Base-by-base conservation (phyloP, 2,113 vertebrate genomes). In the Anoura caudifer region DNA sequence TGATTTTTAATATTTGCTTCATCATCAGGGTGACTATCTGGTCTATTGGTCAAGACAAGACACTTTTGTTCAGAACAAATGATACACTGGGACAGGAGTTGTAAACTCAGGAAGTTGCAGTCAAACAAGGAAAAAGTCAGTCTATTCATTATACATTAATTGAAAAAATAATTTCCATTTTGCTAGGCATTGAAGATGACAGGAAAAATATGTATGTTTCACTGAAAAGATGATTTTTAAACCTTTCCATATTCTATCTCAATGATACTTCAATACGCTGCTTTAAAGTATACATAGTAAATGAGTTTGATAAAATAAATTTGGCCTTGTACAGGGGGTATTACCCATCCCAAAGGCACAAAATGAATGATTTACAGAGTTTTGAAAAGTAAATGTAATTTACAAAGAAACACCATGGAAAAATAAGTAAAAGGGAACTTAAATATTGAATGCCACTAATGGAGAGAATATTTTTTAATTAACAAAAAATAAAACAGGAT, bases 401-500 rank as follows among this genome's bases (percentile, higher is more conserved):
- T 67, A 93, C 79, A 88, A 81, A 84, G 8, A 92, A 93, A 80
- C 12, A 75, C 52, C 61, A 20, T 77, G 43, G 79, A 33, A 63
- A 87, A 96, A 67, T 52, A 73, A 28, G 0, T n/a, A 36, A 70
- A 84, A 95, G 84, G 88, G 63, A 88, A 87, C 82, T 80, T 43
- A 97, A 77, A 79, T 86, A 73, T 38, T 56, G 33, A 92, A 95
- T 93, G 33, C n/a, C 83, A 67, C 38, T 47, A 54, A 83, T 94
- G 50, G 14, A 89, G 19, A 81, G 36, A 50, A 43, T 94, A n/a
- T 61, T 70, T 89, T 96, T 97, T 84, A 94, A 93, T 93, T 85
- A 94, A 95, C 31, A 72, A 45, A 73, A 69, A 95, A 96, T 41
- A 94, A 95, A 61, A 76, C 15, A 93, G n/a, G 20, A 94, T 75